Conservation (phyloP, 1,140 invertebrate species). For the Drosophila nebulosa region DNA sequence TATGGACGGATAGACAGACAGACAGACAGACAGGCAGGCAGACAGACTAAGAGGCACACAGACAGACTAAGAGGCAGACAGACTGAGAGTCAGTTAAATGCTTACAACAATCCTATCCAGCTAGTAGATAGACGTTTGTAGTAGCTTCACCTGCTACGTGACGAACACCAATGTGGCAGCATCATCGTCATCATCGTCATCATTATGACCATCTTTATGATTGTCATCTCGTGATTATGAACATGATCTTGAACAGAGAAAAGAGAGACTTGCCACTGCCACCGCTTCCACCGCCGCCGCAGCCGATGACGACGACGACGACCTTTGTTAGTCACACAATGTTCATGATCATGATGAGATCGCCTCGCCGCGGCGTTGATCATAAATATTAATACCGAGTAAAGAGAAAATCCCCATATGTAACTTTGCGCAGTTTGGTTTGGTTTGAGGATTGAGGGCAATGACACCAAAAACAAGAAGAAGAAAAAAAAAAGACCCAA, state of each 20-base stretch:
- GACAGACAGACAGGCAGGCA: background rate
- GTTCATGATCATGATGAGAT: background rate
- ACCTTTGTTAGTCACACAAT: constrained; percentile 19
- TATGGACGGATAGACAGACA: background rate
- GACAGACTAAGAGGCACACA: background rate
- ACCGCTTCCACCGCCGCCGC: too few relatives aligned
- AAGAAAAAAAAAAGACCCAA: background rate
- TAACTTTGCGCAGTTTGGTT: background rate
- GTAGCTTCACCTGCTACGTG: constrained; percentile 33
- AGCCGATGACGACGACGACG: background rate
- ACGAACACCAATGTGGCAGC: constrained; percentile 9
- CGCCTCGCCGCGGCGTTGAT: background rate
- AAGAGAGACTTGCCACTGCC: background rate
- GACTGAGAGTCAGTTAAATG: background rate
- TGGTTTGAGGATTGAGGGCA: background rate
- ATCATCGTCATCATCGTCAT: background rate
- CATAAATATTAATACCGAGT: background rate
- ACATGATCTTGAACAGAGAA: constrained; percentile 7
- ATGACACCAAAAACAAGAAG: background rate
- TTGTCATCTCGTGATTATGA: constrained; percentile 11
- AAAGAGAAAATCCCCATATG: background rate
- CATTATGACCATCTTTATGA: background rate
- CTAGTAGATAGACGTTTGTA: too few relatives aligned
- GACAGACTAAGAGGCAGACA: background rate
- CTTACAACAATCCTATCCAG: constrained; percentile 1